These are phyloP conservation scores for Centropus unirufus DNA, from an alignment of 2,113 vertebrate species.

Conservation along the genomic window DNA sequence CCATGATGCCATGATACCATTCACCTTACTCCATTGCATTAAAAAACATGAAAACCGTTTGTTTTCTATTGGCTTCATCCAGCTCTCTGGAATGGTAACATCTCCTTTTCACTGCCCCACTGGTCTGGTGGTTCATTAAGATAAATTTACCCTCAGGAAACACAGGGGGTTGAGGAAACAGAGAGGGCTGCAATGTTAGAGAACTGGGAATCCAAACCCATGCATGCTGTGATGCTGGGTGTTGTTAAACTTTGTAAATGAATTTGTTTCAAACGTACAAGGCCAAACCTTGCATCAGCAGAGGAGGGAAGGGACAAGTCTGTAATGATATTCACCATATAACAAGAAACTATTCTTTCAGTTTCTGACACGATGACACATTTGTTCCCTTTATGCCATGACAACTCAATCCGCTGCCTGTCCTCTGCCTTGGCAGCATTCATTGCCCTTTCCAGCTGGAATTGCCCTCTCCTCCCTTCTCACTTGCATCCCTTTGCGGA, in stretches of 20 bases:
- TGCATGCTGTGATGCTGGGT: rapidly evolving
- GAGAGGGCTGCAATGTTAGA: not conserved
- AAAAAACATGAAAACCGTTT: not conserved
- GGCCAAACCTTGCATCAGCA: not conserved
- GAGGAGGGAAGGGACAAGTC: not conserved
- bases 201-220: not conserved
- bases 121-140: not conserved
- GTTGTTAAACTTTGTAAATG: not conserved
- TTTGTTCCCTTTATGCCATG: not conserved
- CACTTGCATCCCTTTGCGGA: not conserved
- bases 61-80: not conserved
- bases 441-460: rapidly evolving
- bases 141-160: not conserved
- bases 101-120: not conserved
- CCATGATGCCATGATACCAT: too few relatives aligned
- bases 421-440: not conserved
- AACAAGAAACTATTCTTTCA: not conserved
- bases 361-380: not conserved
- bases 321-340: not conserved
- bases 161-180: rapidly evolving
- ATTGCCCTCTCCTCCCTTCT: not conserved
- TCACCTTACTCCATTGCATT: not conserved
- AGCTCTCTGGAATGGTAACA: not conserved
- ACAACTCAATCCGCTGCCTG: not conserved
- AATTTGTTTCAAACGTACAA: not conserved